Evolutionary conservation across 2,888 invertebrate genomes (phyloP), one percentile per base, ranked within the genome.

Genomic region (Rosalia funebris): DNA sequence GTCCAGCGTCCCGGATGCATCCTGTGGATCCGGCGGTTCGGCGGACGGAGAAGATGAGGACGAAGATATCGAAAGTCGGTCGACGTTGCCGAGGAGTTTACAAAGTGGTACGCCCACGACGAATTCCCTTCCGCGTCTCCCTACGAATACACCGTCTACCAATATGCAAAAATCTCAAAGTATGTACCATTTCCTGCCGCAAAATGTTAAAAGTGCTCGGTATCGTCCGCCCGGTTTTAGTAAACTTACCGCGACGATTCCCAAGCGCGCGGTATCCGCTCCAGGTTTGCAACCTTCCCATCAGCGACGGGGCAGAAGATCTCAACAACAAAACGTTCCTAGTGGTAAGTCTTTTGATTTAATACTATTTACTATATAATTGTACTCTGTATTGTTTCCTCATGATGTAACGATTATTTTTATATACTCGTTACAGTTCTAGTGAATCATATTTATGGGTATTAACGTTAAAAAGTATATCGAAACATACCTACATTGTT

Each of bases 191-290:
- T 86, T 87, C 73, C 75, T 83, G 69, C 84, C 85, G 70, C 66
- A 65, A 57, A 86, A 90, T 65, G 93, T 92, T 42, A 94, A 94
- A 78, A 94, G 93, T 50, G 94, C 94, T 37, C 84, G 95, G 34
- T 95, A 95, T 79, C 84, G 95, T 2, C 93, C 95, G 1, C 93
- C 94, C 0, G 93, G 92, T 1, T 91, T 91, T 82, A 86, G 87
- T 31, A 86, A 91, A 39, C 83, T 83, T 65, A 81, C 80, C 61
- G 68, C 81, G 2, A 78, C 81, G 41, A 82, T 83, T 57, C 89
- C 91, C 0, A 92, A 92, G 69, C 83, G 92, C 25, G 89, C 92
- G 0, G 88, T 89, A 5, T 91, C 90, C 12, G 90, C 91, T 0
- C 90, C 91, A 1, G 91, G 92, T 0, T 83, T 93, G 32, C 91